phyloP scores from a whole-genome alignment of 2,888 invertebrate genomes.

The Eupithecia abbreviata region DNA sequence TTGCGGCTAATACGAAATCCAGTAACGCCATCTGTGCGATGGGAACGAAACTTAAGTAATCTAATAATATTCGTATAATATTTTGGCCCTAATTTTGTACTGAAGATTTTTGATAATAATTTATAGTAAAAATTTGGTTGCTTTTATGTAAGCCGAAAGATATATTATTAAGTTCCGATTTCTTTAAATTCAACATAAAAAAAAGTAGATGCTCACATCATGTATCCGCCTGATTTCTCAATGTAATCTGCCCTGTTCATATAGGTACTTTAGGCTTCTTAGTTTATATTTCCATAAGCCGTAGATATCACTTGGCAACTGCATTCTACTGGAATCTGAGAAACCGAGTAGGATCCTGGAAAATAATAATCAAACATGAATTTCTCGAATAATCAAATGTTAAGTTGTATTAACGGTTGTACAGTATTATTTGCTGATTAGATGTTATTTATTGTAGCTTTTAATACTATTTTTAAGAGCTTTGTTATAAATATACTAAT shows the following conservation, averaged over 20 bases:
- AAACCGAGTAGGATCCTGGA: not conserved
- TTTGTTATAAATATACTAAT: conserved; percentile 75
- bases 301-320: not conserved
- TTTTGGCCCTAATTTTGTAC: not conserved
- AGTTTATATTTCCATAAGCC: not conserved
- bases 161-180: not conserved
- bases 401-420: conserved; percentile 81
- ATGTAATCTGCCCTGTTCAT: not conserved
- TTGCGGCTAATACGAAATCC: not conserved
- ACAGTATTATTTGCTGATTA: conserved; percentile 84
- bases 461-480: conserved; percentile 72
- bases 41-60: not conserved
- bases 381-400: conserved; percentile 42
- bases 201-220: not conserved
- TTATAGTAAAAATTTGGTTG: not conserved
- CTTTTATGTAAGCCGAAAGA: not conserved
- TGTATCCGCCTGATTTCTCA: not conserved
- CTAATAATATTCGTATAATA: not conserved
- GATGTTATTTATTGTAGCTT: conserved; percentile 80
- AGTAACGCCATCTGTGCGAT: not conserved
- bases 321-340: not conserved
- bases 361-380: not conserved
- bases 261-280: not conserved
- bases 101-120: not conserved
- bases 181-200: not conserved